Evolutionary conservation across 2,797 vertebrate genomes (phyloP).

Genomic region (Gallinago stenura): DNA sequence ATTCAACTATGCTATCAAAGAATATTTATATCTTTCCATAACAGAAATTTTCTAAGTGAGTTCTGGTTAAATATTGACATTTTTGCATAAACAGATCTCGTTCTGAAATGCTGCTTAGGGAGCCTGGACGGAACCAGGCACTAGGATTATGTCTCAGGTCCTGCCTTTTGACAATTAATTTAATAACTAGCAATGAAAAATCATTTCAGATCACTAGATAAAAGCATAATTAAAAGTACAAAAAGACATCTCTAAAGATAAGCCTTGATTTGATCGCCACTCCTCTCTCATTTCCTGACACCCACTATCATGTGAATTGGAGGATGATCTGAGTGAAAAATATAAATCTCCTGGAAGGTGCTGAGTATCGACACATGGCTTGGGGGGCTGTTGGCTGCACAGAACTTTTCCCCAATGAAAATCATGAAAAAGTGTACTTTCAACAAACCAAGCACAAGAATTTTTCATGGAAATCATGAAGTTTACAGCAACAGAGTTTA

Average conservation of each 20-base stretch:
- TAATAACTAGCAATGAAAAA: neutral
- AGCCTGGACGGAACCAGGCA: neutral
- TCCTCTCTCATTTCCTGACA: neutral
- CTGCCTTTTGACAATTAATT: neutral
- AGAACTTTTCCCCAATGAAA: neutral
- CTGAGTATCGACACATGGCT: neutral
- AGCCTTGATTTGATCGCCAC: neutral
- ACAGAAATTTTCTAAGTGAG: neutral
- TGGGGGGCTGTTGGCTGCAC: neutral
- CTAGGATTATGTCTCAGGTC: neutral
- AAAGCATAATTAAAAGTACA: neutral
- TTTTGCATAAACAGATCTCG: neutral
- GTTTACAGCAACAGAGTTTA: constrained; percentile 1
- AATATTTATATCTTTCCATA: neutral
- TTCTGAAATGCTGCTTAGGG: neutral
- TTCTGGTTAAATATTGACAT: constrained; percentile 43
- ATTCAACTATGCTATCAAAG: neutral
- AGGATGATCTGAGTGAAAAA: constrained; percentile 20
- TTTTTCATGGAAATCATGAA: neutral
- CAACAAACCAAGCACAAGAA: neutral
- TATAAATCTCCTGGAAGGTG: neutral
- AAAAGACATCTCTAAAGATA: neutral
- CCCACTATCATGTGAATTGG: neutral
- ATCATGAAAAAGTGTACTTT: neutral
- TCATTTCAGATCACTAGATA: neutral